Percentiles rank a stretch among this genome's conserved stretches.
These are phyloP conservation scores for Pinna nobilis DNA, from an alignment of 1,140 invertebrate species.

Conservation along the genomic window DNA sequence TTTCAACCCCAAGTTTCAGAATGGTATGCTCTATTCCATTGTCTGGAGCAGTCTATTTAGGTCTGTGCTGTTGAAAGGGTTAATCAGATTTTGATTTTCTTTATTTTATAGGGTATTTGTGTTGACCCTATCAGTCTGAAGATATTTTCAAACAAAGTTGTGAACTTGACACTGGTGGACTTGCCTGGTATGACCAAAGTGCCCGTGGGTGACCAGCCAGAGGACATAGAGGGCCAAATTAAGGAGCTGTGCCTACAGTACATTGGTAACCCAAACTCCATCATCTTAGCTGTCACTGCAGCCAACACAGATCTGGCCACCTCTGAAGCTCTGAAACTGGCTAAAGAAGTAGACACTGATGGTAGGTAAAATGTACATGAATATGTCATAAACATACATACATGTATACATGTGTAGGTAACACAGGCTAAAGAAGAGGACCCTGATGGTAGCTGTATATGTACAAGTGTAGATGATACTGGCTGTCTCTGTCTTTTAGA, in stretches of 20 bases:
- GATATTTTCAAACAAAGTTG: conserved; percentile 92
- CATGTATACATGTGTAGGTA: too few relatives aligned
- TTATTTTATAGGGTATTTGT: conserved; percentile 86
- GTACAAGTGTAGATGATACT: too few relatives aligned
- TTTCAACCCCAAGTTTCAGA: too few relatives aligned
- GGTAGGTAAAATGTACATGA: conserved; percentile 61
- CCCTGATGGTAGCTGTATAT: too few relatives aligned
- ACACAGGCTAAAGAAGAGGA: too few relatives aligned
- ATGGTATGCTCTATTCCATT: too few relatives aligned
- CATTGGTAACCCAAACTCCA: conserved; percentile 79
- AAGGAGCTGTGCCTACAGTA: conserved; percentile 77
- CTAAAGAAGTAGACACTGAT: conserved; percentile 74
- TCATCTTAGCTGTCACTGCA: conserved; percentile 77
- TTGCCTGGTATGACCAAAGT: conserved; percentile 99
- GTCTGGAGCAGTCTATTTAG: too few relatives aligned
- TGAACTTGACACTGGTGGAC: conserved; percentile 98
- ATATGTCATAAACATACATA: neutral
- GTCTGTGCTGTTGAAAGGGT: neutral
- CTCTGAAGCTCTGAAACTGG: conserved; percentile 74
- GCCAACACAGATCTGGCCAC: conserved; percentile 76
- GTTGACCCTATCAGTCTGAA: conserved; percentile 97
- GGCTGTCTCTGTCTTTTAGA: too few relatives aligned
- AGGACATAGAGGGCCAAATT: conserved; percentile 79
- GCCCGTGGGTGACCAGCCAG: conserved; percentile 80
- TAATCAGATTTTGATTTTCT: neutral